Evolutionary conservation across 1,140 invertebrate genomes (phyloP).

Genomic region (Drosophila triauraria): DNA sequence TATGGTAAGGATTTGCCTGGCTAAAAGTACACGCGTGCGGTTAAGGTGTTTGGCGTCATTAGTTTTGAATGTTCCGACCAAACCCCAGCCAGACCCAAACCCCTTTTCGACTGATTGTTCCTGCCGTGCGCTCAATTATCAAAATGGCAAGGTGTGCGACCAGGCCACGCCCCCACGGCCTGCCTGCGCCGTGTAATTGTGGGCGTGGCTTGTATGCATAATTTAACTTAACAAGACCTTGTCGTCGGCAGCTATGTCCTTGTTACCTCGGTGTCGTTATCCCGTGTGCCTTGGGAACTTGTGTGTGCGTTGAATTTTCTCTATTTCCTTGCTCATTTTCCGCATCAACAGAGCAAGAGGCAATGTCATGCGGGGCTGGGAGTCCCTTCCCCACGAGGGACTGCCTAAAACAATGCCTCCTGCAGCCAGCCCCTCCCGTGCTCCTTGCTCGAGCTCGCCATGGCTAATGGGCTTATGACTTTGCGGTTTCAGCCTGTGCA

Average conservation of each 20-base stretch:
- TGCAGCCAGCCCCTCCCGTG: not conserved
- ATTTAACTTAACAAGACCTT: slow-evolving; percentile 80
- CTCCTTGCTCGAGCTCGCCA: not conserved
- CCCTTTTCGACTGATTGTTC: slow-evolving; percentile 18
- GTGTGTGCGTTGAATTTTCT: slow-evolving; percentile 45
- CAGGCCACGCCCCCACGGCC: slow-evolving; percentile 22
- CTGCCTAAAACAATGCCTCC: slow-evolving; percentile 61
- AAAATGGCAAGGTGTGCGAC: slow-evolving; percentile 46
- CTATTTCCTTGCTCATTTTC: slow-evolving; percentile 78
- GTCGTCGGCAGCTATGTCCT: slow-evolving; percentile 61
- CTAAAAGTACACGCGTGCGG: slow-evolving; percentile 3
- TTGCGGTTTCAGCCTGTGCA: slow-evolving; percentile 65
- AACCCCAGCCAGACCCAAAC: not conserved
- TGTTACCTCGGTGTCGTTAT: slow-evolving; percentile 57
- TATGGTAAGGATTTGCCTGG: slow-evolving; percentile 28
- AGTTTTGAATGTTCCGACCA: slow-evolving; percentile 22
- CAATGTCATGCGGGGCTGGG: slow-evolving; percentile 50
- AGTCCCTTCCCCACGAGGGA: slow-evolving; percentile 32
- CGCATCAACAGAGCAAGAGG: slow-evolving; percentile 75
- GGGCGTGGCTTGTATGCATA: slow-evolving; percentile 73
- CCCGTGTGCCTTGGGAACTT: slow-evolving; percentile 2
- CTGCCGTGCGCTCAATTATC: slow-evolving; percentile 47
- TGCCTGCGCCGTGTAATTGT: slow-evolving; percentile 18
- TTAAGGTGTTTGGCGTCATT: slow-evolving; percentile 22
- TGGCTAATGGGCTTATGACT: slow-evolving; percentile 80